phyloP scores from a whole-genome alignment of 2,797 vertebrate genomes.

The Lepus oiostolus region DNA sequence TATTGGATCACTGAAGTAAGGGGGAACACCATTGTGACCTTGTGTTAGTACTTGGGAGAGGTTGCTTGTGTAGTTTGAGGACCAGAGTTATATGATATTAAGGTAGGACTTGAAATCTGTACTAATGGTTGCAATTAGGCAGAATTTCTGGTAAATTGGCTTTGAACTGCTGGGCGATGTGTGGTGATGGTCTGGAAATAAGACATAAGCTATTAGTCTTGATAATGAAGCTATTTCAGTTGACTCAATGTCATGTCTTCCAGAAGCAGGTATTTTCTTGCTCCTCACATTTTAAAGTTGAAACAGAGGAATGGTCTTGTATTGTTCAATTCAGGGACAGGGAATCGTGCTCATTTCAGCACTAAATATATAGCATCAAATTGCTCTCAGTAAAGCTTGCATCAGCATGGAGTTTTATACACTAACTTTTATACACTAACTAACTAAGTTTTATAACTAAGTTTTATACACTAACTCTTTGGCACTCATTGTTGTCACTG shows the following conservation, averaged over 20 bases:
- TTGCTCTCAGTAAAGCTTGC: neutral
- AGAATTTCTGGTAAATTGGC: neutral
- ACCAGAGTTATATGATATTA: neutral
- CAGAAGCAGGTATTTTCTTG: neutral
- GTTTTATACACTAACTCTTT: neutral
- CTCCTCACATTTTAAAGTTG: neutral
- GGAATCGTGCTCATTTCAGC: neutral
- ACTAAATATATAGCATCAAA: neutral
- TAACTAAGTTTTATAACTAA: too few species aligned
- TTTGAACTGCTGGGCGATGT: neutral
- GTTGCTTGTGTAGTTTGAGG: neutral
- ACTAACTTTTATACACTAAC: too few species aligned
- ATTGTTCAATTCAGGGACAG: neutral
- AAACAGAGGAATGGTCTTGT: neutral
- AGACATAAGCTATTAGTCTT: neutral
- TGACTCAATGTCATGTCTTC: neutral
- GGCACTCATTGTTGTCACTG: neutral
- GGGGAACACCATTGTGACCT: neutral
- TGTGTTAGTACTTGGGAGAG: neutral
- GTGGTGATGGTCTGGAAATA: neutral
- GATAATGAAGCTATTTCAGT: neutral
- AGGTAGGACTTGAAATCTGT: neutral
- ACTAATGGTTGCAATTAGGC: neutral
- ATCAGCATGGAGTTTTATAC: neutral
- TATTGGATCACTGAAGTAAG: neutral